phyloP scores from a whole-genome alignment of 2,888 invertebrate genomes.

The Argyresthia albistria region DNA sequence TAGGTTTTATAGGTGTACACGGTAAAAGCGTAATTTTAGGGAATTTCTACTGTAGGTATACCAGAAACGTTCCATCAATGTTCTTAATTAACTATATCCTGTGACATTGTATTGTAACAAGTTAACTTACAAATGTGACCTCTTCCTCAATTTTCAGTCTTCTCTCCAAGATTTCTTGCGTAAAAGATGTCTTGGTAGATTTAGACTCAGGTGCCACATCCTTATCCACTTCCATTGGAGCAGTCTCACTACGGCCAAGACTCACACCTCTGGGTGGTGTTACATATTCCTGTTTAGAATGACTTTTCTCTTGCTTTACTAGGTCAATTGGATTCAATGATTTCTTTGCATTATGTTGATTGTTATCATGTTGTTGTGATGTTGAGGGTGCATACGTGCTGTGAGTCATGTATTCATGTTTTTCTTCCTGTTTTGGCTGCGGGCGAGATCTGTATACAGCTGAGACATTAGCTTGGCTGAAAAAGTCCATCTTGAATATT shows the following conservation, averaged over 20 bases:
- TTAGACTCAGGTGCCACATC: background rate
- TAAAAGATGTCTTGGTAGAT: background rate
- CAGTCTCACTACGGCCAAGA: background rate
- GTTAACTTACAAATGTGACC: slow-evolving; percentile 58
- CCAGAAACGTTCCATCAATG: too few relatives aligned
- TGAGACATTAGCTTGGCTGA: slow-evolving; percentile 81
- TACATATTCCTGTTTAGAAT: slow-evolving; percentile 9
- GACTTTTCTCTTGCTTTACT: background rate
- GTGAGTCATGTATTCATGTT: background rate
- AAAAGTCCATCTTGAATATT: slow-evolving; percentile 12
- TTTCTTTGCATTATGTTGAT: slow-evolving; percentile 5
- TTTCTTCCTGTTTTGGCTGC: slow-evolving; percentile 20
- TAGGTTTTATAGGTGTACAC: too few relatives aligned
- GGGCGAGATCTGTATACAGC: slow-evolving; percentile 50
- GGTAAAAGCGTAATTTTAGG: too few relatives aligned
- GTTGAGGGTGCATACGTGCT: background rate
- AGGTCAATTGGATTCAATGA: slow-evolving; percentile 10
- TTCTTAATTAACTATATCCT: too few relatives aligned
- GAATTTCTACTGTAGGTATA: too few relatives aligned
- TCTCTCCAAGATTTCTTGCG: slow-evolving; percentile 42
- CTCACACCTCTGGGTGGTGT: background rate
- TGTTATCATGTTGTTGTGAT: background rate
- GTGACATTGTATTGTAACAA: background rate
- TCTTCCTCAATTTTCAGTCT: slow-evolving; percentile 58
- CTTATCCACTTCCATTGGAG: background rate